Evolutionary conservation across 53 echinoderm and acorn worm species (phyloP), one percentile per base, ranked within the genome.

Genomic region (Paracentrotus lividus): DNA sequence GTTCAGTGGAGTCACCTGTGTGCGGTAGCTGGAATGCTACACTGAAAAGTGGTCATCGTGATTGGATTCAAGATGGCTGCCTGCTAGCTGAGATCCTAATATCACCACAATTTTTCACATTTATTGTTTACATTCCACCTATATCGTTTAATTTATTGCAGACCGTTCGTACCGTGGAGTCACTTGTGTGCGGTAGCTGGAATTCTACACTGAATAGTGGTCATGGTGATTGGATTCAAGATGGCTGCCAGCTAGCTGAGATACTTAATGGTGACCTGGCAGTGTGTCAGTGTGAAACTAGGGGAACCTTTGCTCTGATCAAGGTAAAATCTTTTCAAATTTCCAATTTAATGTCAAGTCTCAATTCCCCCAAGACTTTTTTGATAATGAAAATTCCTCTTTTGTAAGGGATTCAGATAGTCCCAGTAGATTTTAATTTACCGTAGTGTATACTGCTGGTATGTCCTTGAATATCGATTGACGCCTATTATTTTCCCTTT

Each of bases 221-320:
- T 54, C 91, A 91, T 34, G 91, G 91, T 5, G 34, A 42, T 47
- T 91, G 91, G 91, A 31, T 32, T 13, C 47, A 91, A 69, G 53
- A 69, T 75, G 91, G 91, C 91, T 91, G 91, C 91, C 91, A 91
- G 91, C 72, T 75, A 7, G 29, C 91, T 36, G 32, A 49, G 33
- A 51, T 51, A 1, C 53, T 75, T 6, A 9, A 32, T 49, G 36
- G 34, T 2, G 76, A 75, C 26, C 49, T 75, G 12, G 52, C 23
- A 5, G 91, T 91, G 49, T 91, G 91, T 36, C 91, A 91, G 76
- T 91, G 91, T 75, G 75, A 91, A 42, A 36, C 1, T 8, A 34
- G 29, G 5, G 91, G 91, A 20, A 51, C 91, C 8, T 69, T 91
- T 53, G 76, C 91, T 2, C 55, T 91, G 38, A 52, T 91, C 32